Evolutionary conservation across 2,113 vertebrate species (phyloP), one percentile per base, ranked within the genome.

Genomic region (Callipepla californica): DNA sequence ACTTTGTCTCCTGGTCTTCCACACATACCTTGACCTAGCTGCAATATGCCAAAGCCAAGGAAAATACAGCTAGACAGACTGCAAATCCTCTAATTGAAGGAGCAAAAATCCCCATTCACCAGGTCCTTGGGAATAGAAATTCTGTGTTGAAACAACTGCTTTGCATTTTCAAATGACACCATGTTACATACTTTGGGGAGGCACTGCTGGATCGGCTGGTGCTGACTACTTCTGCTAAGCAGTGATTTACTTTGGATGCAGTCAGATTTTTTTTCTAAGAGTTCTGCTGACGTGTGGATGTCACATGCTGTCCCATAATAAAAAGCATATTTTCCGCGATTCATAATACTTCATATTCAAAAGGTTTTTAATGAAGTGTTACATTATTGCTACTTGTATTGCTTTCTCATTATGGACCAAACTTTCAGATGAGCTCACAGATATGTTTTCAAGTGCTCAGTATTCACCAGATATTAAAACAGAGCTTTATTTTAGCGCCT

Each of bases 291-390:
- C 55, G 32, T 40, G 32, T 53, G 61, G 42, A 65, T 93, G 45
- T 81, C 83, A 68, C 51, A 63, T 53, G 51, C 51, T 75, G 28
- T 42, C 80, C 67, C 22, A 0, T 79, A 92, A 94, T 90, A 92
- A 88, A 90, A 83, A 83, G 47, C 61, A 90, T 36, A 63, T 89
- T 88, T 94, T 72, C 83, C 84, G 50, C 26, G 73, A 94, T 91
- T 85, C 36, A 0, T 80, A 59, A 73, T 36, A 26, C 47, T 95
- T 87, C 72, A 40, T 85, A 74, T 67, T 84, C 48, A 55, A 42
- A 83, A 57, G 61, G 32, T 15, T 80, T 89, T 87, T 94, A 92
- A 92, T 96, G 87, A 96, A 96, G 72, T 78, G 61, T 34, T 57
- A 90, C 73, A 45, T 85, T 83, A 80, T 34, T 80, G 57, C 57